A percentile compares a stretch with the other conserved stretches of the same genome.
phyloP scores from a whole-genome alignment of 2,888 invertebrate species.

The Rhodophaea formosa region DNA sequence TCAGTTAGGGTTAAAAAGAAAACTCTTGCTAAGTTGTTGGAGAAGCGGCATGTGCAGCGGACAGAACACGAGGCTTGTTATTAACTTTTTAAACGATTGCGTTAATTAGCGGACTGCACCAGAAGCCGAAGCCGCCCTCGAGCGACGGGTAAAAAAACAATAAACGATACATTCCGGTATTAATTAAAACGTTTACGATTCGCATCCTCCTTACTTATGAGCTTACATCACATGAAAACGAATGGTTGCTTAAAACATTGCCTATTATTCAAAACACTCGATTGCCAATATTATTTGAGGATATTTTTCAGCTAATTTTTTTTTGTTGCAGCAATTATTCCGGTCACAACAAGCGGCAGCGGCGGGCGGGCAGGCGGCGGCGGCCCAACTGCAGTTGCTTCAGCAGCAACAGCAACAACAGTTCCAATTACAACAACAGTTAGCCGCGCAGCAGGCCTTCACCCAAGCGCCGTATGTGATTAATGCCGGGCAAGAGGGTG shows the following conservation, averaged over 20 bases:
- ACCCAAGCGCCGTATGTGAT: constrained; percentile 93
- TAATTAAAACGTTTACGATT: constrained; percentile 57
- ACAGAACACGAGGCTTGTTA: constrained; percentile 64
- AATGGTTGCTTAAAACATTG: constrained; percentile 9
- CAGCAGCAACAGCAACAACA: constrained; percentile 89
- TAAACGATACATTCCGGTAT: constrained; percentile 59
- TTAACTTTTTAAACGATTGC: constrained; percentile 76
- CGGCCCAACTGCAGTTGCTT: constrained; percentile 86
- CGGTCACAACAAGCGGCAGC: constrained; percentile 90
- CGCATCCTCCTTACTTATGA: constrained; percentile 30
- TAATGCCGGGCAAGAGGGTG: constrained; percentile 84
- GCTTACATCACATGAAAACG: not conserved
- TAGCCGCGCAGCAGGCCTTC: constrained; percentile 86
- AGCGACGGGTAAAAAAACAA: constrained; percentile 59
- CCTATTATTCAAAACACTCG: not conserved
- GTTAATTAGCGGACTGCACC: constrained; percentile 72
- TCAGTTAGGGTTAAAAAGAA: constrained; percentile 34
- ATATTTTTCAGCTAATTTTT: constrained; percentile 21
- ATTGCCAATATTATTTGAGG: not conserved
- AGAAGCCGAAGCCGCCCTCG: constrained; percentile 48
- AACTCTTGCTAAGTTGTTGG: not conserved
- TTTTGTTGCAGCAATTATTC: constrained; percentile 90
- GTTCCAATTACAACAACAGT: constrained; percentile 89
- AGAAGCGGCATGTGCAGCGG: constrained; percentile 58
- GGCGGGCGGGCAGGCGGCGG: constrained; percentile 83